These are phyloP conservation scores for Drosophila chauvacae DNA, from an alignment of 1,140 invertebrate genomes.

Conservation along the genomic window DNA sequence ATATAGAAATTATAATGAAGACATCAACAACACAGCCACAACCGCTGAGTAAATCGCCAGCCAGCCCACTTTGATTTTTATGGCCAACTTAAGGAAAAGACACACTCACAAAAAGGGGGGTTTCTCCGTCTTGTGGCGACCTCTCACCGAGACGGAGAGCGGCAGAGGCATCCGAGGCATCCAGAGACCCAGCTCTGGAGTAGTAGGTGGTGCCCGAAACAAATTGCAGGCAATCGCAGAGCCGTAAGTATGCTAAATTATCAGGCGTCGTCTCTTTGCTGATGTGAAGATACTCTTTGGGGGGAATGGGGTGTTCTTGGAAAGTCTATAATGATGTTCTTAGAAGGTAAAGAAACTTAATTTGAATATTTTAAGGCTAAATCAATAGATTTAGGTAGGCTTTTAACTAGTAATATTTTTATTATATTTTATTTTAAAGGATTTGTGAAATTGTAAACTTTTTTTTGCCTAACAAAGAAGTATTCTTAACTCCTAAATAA, in stretches of 20 bases:
- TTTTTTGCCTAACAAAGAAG: background rate
- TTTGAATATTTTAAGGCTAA: background rate
- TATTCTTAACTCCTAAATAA: background rate
- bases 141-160: conserved; percentile 62
- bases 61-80: conserved; percentile 82
- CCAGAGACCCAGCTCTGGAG: conserved; percentile 28
- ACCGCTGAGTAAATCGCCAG: conserved; percentile 73
- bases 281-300: conserved; percentile 30
- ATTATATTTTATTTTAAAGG: no score
- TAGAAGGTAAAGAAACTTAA: background rate
- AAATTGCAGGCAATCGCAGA: conserved; percentile 79
- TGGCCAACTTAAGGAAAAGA: conserved; percentile 50
- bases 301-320: background rate
- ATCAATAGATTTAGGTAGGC: rapidly evolving
- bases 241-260: conserved; percentile 80
- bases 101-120: conserved; percentile 29
- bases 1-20: conserved; percentile 81
- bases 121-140: conserved; percentile 32
- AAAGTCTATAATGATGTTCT: background rate
- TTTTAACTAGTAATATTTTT: background rate
- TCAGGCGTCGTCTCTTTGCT: conserved; percentile 67
- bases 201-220: conserved; percentile 80
- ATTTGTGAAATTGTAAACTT: background rate
- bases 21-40: conserved; percentile 70
- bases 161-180: conserved; percentile 26